A percentile compares a stretch with the other conserved stretches of the same genome.
These are phyloP conservation scores for Drosophila paucipuncta DNA, from an alignment of 2,888 invertebrate genomes.

Conservation along the genomic window DNA sequence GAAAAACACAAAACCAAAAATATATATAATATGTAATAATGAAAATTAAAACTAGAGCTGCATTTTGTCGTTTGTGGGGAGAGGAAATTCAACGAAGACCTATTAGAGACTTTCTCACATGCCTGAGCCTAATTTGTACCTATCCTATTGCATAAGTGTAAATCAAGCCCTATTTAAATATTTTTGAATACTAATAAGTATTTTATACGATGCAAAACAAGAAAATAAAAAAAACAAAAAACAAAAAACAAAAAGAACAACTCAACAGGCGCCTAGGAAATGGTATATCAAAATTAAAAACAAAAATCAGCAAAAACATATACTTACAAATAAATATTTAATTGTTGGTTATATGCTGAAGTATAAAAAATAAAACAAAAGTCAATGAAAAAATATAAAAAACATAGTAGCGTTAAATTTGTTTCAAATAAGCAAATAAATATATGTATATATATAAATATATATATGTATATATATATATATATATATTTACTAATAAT, in stretches of 20 bases:
- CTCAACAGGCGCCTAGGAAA: slow-evolving; percentile 62
- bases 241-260: slow-evolving; percentile 49
- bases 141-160: slow-evolving; percentile 79
- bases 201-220: slow-evolving; percentile 60
- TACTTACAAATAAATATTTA: slow-evolving; percentile 46
- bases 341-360: slow-evolving; percentile 79
- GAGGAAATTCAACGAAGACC: slow-evolving; percentile 50
- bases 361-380: slow-evolving; percentile 35
- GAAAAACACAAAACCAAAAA: slow-evolving; percentile 17
- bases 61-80: slow-evolving; percentile 58
- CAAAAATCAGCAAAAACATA: slow-evolving; percentile 27
- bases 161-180: slow-evolving; percentile 71
- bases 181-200: slow-evolving; percentile 70
- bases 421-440: slow-evolving; percentile 63
- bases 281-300: slow-evolving; percentile 61
- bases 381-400: slow-evolving; percentile 43
- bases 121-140: slow-evolving; percentile 84
- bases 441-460: slow-evolving; percentile 59
- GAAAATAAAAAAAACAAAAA: not conserved
- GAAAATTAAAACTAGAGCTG: slow-evolving; percentile 57
- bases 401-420: slow-evolving; percentile 71
- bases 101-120: slow-evolving; percentile 74
- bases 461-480: slow-evolving; percentile 55
- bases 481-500: slow-evolving; percentile 49
- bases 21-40: slow-evolving; percentile 23